Base-by-base conservation (phyloP, 92 coral and sea anemone species). In the Pocillopora grandis region DNA sequence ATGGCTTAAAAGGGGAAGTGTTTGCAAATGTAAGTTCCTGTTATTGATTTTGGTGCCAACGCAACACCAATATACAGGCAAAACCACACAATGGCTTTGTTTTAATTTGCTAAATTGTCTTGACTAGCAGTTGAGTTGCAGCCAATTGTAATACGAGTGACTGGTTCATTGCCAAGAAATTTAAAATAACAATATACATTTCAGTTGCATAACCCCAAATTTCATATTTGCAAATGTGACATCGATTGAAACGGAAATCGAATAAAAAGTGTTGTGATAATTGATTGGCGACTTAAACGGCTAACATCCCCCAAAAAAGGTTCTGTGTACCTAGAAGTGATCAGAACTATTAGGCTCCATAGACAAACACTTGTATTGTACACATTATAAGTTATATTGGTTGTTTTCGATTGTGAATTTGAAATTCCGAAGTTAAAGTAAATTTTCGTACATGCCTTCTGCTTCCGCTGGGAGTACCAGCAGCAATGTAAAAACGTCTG, bases 21-120 rank as follows among this genome's bases (percentile, higher is more conserved):
- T 48, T 58, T 27, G 57, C 63, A 48, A 48, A 79, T 58, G 12
- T 17, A 2, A 23, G 20, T 42, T 33, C 56, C 42, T 56, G 6
- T 67, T 66, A 27, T 67, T 57, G 11, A 56, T 68, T 80, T 56
- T 66, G 31, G 36, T 67, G 84, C 84, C 63, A 74, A 82, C 55
- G 36, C 33, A 37, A 13, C 59, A 42, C 42, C 57, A 13, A 84
- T 36, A 12, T 9, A 73, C 67, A 79, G 80, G 55, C 72, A 63
- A 13, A 78, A 48, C 90, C 60, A 37, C 57, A 76, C 12, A 63
- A 75, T 76, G 60, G 66, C 35, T 67, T 59, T 20, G 48, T 58
- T 36, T 56, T 16, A 75, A 76, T 48, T 27, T 68, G 57, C 63
- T 66, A 33, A 84, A 48, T 31, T 63, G 33, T 21, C 67, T 58